phyloP scores from a whole-genome alignment of 2,797 vertebrate species.

The Galagoides demidoff region DNA sequence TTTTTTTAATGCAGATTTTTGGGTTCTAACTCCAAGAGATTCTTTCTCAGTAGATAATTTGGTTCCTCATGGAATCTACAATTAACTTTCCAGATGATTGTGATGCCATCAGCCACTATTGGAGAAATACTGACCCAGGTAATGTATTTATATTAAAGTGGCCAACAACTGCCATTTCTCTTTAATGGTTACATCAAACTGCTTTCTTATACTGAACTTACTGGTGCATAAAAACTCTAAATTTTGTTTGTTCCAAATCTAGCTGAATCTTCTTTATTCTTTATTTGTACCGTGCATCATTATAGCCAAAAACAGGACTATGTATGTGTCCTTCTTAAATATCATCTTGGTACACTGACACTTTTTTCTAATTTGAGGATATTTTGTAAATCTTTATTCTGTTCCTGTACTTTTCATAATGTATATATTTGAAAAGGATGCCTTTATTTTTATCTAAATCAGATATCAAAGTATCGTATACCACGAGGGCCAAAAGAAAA shows the following conservation, averaged over 20 bases:
- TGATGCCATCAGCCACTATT: background rate
- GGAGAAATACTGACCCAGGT: background rate
- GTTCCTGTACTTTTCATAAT: constrained; percentile 12
- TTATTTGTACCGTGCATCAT: background rate
- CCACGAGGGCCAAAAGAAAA: background rate
- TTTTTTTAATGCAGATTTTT: background rate
- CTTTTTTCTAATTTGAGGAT: background rate
- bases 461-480: background rate
- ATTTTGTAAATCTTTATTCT: background rate
- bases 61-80: background rate
- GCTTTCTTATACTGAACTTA: background rate
- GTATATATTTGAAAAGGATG: constrained; percentile 15
- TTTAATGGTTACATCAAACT: background rate
- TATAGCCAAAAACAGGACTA: background rate
- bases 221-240: background rate
- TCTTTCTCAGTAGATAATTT: background rate
- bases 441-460: constrained; percentile 3
- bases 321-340: background rate
- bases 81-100: background rate
- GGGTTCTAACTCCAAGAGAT: background rate
- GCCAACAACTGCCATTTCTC: background rate
- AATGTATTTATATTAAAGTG: background rate
- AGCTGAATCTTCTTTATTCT: background rate
- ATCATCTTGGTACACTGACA: background rate
- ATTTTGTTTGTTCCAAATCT: background rate